Conservation (phyloP, 2,888 invertebrate genomes). For the Zhuqinia jingwanae region DNA sequence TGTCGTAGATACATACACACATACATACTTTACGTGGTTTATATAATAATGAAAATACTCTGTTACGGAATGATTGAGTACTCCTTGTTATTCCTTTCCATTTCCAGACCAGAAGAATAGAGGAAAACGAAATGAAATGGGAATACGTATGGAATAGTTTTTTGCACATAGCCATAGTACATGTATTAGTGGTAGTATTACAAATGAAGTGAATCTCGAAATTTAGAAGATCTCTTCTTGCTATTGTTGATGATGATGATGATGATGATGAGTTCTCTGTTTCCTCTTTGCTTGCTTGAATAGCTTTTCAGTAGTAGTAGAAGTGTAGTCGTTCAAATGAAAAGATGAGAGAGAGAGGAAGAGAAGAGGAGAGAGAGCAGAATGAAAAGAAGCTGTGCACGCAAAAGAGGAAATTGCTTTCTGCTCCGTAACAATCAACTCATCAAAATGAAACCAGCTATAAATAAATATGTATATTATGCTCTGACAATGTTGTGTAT, state of each 20-base stretch:
- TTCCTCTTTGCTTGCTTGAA: background rate
- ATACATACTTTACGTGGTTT: no score
- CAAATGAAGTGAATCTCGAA: conserved; percentile 6
- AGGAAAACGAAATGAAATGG: background rate
- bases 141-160: background rate
- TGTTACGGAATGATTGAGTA: no score
- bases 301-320: background rate
- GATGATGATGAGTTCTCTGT: background rate
- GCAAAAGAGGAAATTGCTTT: conserved; percentile 40
- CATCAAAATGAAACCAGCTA: conserved; percentile 26
- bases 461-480: background rate
- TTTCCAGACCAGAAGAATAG: background rate
- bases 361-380: background rate
- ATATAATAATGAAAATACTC: no score
- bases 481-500: background rate
- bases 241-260: no score
- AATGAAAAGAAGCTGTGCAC: conserved; percentile 16
- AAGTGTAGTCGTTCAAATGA: background rate
- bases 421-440: conserved; percentile 37
- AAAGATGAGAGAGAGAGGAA: background rate
- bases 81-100: no score
- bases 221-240: background rate
- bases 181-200: background rate
- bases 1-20: no score
- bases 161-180: no score